Evolutionary conservation across 2,888 invertebrate genomes (phyloP), one percentile per base, ranked within the genome.

Genomic region (Drosophila paramelanica): DNA sequence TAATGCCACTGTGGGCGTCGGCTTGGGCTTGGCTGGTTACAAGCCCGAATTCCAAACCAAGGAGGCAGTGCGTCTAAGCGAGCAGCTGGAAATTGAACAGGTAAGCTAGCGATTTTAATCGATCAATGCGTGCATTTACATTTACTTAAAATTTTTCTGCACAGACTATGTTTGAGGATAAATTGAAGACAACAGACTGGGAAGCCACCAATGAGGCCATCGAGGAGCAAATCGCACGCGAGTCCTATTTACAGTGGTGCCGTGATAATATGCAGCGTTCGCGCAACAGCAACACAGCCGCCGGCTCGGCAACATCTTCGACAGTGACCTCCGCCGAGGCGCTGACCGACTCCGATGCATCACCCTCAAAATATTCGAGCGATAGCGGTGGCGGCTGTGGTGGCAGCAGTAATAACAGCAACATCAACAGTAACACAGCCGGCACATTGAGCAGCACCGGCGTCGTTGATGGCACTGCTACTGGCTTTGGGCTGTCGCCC

Each of bases 201-300:
- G 97, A 98, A 91, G 96, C 97, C 8, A 98, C 97, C 0, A 97
- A 97, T 90, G 97, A 97, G 91, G 96, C 96, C n/a, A 95, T 97
- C 60, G 96, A 97, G 89, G 96, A 97, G 90, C 97, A 97, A 93
- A 96, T 97, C 10, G 97, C 97, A 5, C 93, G 96, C 14, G 97
- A 97, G 92, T 96, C 96, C 42, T 97, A 97, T 92, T 93, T 97
- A 50, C 96, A 97, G 90, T 97, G 95, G 95, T 93, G 96, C 50
- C 93, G 94, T 67, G 95, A 95, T 58, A 95, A 94, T 88, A 94
- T 95, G 90, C 93, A 94, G 85, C 93, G 94, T 52, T 72, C 83
- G n/a, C 89, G 91, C 38, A 88, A 61, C 59, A 85, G 38, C 8
- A 81, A 77, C 11, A 73, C 88, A 57, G 73, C 88, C 59, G 74